Base-by-base conservation (phyloP, 2,113 vertebrate genomes). In the Trinectes maculatus region DNA sequence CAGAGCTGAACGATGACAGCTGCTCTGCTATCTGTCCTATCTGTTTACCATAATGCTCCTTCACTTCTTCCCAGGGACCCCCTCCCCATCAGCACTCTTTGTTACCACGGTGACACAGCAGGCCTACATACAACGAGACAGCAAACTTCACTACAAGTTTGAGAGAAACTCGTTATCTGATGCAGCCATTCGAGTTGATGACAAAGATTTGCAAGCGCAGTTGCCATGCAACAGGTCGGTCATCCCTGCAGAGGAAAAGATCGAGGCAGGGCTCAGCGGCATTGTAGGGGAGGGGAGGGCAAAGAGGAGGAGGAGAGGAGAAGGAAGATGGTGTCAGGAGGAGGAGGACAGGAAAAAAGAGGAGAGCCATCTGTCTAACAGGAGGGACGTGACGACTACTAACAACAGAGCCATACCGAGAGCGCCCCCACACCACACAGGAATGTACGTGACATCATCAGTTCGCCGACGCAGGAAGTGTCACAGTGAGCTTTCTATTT, bases 151-250 rank as follows among this genome's bases (percentile, higher is more conserved):
- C 69, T 66, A 63, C 58, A 54, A 74, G 71, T 82, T 81, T 22
- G 67, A 49, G 60, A 54, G 53, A 36, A 59, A 70, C 57, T 74
- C 83, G 71, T 85, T 82, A 79, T 76, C 28, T 33, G 48, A 80
- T 43, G 63, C 51, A 44, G 71, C 42, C 44, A 22, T 36, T 61
- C 19, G 25, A 42, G 44, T n/a, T 29, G 63, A 79, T 57, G 75
- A 46, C 66, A 57, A 56, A 51, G 72, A 65, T 76, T 59, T 78
- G 61, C 33, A 60, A 81, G 75, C 6, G 2, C 44, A 3, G 93
- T 93, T 95, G 93, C 95, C 92, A 95, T 76, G 95, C 90, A 91
- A 95, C 85, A 85, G 76, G 80, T 85, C 52, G 4, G 1, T 72
- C 80, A 16, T 1, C 57, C 71, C 71, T 74, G 40, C 55, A 39